phyloP scores from a whole-genome alignment of 2,113 vertebrate genomes.

The Furnarius figulus region DNA sequence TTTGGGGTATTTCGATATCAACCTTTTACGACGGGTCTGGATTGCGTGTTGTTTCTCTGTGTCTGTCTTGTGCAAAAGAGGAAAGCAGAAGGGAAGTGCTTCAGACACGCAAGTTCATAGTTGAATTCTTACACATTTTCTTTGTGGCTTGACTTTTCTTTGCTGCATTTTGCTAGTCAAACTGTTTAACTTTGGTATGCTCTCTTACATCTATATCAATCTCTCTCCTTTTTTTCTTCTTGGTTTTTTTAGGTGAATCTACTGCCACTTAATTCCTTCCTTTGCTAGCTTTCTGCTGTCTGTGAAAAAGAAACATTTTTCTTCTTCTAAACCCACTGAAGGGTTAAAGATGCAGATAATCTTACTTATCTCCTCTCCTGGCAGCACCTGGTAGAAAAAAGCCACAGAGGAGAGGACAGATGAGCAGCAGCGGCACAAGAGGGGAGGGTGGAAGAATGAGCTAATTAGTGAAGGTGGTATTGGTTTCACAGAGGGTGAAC shows the following conservation, averaged over 20 bases:
- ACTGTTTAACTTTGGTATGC: neutral
- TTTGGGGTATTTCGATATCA: neutral
- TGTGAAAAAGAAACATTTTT: neutral
- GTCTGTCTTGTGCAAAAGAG: neutral
- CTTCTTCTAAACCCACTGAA: neutral
- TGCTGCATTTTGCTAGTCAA: constrained; percentile 5
- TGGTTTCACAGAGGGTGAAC: neutral
- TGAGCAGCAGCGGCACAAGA: neutral
- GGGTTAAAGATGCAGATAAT: neutral
- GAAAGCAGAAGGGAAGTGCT: constrained; percentile 60
- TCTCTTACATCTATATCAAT: neutral
- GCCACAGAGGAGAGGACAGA: neutral
- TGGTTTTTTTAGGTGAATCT: neutral
- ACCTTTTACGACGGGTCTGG: neutral
- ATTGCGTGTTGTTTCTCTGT: neutral
- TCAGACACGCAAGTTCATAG: constrained; percentile 26
- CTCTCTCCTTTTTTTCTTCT: neutral
- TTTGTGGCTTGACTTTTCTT: neutral
- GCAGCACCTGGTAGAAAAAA: neutral
- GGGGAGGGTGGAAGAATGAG: neutral
- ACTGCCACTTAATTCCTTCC: neutral
- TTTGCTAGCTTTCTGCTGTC: neutral
- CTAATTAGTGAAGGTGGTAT: neutral
- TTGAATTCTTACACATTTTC: neutral
- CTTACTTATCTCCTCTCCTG: neutral